Percentiles rank a stretch among this genome's conserved stretches.
Evolutionary conservation across 2,797 vertebrate species (phyloP).

Genomic region (Hafferia zeledoni): DNA sequence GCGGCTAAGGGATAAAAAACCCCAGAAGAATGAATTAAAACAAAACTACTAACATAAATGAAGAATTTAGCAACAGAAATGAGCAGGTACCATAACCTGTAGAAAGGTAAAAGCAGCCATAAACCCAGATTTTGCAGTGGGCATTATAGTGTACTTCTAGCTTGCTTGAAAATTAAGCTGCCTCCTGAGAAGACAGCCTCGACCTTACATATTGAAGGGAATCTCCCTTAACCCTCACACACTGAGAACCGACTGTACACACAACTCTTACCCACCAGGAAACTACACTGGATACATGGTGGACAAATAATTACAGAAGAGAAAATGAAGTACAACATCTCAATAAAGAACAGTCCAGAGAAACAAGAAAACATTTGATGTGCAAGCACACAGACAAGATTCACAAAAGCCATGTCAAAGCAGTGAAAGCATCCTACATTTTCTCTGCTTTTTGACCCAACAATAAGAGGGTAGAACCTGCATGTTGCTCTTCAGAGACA

Average conservation of each 20-base stretch:
- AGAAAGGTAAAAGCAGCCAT: neutral
- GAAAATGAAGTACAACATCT: neutral
- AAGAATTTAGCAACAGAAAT: neutral
- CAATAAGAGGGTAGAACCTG: neutral
- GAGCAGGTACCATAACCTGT: neutral
- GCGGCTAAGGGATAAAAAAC: constrained; percentile 46
- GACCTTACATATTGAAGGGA: neutral
- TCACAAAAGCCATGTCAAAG: neutral
- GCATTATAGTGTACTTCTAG: neutral
- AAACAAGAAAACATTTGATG: neutral
- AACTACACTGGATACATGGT: neutral
- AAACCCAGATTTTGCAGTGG: neutral
- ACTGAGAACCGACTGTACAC: neutral
- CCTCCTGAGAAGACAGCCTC: neutral
- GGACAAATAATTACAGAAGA: neutral
- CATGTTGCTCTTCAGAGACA: neutral
- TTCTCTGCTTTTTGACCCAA: neutral
- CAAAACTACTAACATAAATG: neutral
- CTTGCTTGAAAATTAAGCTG: neutral
- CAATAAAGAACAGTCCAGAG: neutral
- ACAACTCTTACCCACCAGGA: neutral
- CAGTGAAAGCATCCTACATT: neutral
- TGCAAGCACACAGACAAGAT: neutral
- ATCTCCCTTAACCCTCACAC: neutral
- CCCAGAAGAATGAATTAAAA: neutral